A percentile compares a stretch with the other conserved stretches of the same genome.
phyloP scores from a whole-genome alignment of 2,797 vertebrate species.

The Catostomus latipinnis region DNA sequence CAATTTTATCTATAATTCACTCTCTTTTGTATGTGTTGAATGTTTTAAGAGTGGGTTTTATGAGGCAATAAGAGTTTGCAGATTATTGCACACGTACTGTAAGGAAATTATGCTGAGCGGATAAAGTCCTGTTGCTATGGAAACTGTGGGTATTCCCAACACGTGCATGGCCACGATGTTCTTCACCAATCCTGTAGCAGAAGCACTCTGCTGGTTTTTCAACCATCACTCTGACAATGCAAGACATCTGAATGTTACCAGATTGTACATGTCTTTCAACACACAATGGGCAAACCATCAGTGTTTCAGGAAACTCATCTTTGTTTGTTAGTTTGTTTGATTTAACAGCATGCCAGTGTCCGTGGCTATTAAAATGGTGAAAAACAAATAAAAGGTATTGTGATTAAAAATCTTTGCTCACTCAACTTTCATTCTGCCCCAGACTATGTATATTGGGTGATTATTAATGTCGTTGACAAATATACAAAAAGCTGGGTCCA shows the following conservation, averaged over 20 bases:
- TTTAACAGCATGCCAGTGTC: too few relatives aligned
- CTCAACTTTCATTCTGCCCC: too few relatives aligned
- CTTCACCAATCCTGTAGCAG: not conserved
- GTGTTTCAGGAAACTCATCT: too few relatives aligned
- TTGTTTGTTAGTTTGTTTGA: too few relatives aligned
- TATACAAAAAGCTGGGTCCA: too few relatives aligned
- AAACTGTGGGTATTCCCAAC: conserved; percentile 64
- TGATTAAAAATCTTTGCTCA: too few relatives aligned
- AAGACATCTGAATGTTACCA: not conserved
- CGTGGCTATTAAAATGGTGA: too few relatives aligned
- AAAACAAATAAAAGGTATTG: too few relatives aligned
- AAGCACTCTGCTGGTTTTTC: not conserved
- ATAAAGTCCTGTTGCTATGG: conserved; percentile 73
- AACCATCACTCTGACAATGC: not conserved
- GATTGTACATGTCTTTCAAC: not conserved
- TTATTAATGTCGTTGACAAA: too few relatives aligned
- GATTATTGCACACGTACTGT: conserved; percentile 31
- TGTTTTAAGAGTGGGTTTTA: not conserved
- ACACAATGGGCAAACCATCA: not conserved
- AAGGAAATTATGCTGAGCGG: conserved; percentile 1
- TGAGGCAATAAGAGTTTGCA: conserved; percentile 20
- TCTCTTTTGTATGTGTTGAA: not conserved
- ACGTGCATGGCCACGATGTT: conserved; percentile 8
- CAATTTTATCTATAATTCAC: not conserved
- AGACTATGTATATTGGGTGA: too few relatives aligned